Evolutionary conservation across 2,888 invertebrate species (phyloP).

Genomic region (Petrolisthes manimaculis): DNA sequence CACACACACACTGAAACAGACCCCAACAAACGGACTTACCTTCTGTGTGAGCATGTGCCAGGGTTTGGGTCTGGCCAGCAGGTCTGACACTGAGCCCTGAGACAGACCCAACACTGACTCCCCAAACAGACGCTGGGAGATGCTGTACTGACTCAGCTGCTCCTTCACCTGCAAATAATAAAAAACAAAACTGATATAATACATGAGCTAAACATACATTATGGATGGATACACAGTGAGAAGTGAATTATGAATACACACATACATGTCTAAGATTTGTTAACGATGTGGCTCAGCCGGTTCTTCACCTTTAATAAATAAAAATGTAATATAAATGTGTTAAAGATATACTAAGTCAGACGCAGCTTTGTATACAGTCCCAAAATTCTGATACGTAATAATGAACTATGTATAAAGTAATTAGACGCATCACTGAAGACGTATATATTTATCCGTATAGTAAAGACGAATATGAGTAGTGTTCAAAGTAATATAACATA

Average conservation of each 20-base stretch:
- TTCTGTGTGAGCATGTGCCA: slow-evolving; percentile 98
- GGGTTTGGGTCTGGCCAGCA: slow-evolving; percentile 96
- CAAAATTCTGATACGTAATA: too few species aligned
- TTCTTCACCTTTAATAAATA: background rate
- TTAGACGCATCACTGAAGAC: too few species aligned
- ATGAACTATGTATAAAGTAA: too few species aligned
- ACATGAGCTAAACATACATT: too few species aligned
- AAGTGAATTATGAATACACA: too few species aligned
- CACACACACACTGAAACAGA: background rate
- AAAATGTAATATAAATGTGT: background rate
- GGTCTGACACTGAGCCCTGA: slow-evolving; percentile 97
- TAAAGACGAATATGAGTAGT: too few species aligned
- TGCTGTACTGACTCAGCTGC: slow-evolving; percentile 93
- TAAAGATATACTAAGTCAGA: too few species aligned
- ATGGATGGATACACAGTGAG: too few species aligned
- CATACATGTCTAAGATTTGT: too few species aligned
- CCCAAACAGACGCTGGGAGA: slow-evolving; percentile 97
- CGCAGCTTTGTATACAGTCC: too few species aligned
- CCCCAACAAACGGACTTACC: slow-evolving; percentile 40
- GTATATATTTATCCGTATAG: too few species aligned
- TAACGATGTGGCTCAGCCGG: background rate
- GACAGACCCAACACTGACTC: slow-evolving; percentile 97
- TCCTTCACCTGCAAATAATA: slow-evolving; percentile 80
- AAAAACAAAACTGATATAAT: slow-evolving; percentile 23
- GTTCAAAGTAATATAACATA: too few species aligned